Percentiles rank a stretch among this genome's conserved stretches.
Conservation (phyloP, 2,888 invertebrate genomes). For the Nineta flava region DNA sequence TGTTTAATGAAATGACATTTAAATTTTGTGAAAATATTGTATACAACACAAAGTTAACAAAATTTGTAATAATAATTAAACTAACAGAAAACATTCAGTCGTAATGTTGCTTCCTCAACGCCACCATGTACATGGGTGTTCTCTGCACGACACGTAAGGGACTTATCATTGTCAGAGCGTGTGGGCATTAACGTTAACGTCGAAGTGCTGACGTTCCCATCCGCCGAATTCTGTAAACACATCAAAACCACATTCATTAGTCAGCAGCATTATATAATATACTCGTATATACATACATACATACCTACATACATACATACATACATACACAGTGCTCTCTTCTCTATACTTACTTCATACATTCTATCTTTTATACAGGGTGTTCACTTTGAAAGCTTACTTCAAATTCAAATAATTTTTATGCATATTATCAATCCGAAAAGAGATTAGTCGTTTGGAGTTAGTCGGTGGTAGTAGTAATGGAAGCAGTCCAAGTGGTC, state of each 20-base stretch:
- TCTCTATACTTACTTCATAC: background rate
- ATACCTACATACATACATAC: background rate
- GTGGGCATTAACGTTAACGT: constrained; percentile 58
- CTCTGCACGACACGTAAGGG: constrained; percentile 64
- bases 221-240: constrained; percentile 50
- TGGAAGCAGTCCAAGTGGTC: too few relatives aligned
- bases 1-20: background rate
- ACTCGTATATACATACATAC: background rate
- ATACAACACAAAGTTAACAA: too few relatives aligned
- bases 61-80: constrained; percentile 16
- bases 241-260: background rate
- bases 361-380: background rate
- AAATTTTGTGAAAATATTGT: too few relatives aligned
- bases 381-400: too few relatives aligned
- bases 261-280: background rate
- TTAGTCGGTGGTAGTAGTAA: too few relatives aligned
- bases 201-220: constrained; percentile 69
- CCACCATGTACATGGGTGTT: constrained; percentile 58
- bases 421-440: too few relatives aligned
- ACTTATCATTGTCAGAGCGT: constrained; percentile 60
- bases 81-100: constrained; percentile 80
- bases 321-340: background rate
- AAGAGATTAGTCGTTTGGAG: too few relatives aligned
- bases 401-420: too few relatives aligned
- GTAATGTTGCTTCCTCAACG: constrained; percentile 61